phyloP scores from a whole-genome alignment of 1,140 invertebrate genomes.

The Drosophila guanche region DNA sequence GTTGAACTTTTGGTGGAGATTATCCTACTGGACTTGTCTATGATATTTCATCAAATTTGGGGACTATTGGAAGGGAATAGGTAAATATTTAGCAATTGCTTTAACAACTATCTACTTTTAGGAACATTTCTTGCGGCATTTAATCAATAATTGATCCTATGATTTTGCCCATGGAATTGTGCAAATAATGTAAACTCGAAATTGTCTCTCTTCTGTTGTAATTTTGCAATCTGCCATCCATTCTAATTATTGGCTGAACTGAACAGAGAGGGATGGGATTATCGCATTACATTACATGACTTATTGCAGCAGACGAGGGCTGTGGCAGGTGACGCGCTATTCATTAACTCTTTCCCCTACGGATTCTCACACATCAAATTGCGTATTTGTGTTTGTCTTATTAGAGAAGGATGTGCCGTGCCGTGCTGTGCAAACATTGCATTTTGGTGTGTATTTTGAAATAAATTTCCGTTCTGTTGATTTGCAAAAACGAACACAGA shows the following conservation, averaged over 20 bases:
- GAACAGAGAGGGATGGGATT: too few species aligned
- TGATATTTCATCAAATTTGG: too few species aligned
- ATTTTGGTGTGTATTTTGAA: conserved; percentile 68
- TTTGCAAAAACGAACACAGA: conserved; percentile 50
- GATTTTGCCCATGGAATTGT: too few species aligned
- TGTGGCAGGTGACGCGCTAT: conserved; percentile 21
- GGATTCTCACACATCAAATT: neutral
- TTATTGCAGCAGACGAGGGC: conserved; percentile 5
- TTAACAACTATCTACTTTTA: too few species aligned
- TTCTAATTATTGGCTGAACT: conserved; percentile 18
- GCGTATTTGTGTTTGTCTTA: conserved; percentile 51
- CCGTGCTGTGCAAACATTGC: conserved; percentile 40
- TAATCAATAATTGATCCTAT: too few species aligned
- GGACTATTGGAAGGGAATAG: too few species aligned
- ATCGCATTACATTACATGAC: conserved; percentile 25
- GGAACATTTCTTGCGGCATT: too few species aligned
- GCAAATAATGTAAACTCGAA: too few species aligned
- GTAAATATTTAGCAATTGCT: too few species aligned
- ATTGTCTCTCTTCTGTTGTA: too few species aligned
- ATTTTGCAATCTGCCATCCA: neutral
- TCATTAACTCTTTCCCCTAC: conserved; percentile 31
- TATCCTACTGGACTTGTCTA: too few species aligned
- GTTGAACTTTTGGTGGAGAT: neutral
- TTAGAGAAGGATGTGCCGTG: conserved; percentile 59
- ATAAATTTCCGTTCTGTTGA: conserved; percentile 77